Base-by-base conservation (phyloP, 2,113 vertebrate genomes). In the Nycticorax nycticorax region DNA sequence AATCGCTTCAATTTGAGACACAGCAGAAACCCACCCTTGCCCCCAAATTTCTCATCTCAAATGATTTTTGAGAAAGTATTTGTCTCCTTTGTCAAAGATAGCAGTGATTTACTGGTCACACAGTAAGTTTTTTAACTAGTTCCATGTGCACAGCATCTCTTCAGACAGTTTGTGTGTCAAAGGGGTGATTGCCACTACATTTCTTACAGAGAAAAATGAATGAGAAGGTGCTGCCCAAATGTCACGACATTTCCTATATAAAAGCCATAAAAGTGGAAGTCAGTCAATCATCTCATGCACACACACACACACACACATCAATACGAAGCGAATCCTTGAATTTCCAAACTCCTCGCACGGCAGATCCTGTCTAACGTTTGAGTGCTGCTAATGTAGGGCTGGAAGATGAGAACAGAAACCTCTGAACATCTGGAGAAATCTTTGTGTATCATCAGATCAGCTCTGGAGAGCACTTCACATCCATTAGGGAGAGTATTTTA, bases 1-100 rank as follows among this genome's bases (percentile, higher is more conserved):
- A 89, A 79, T 68, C 72, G 95, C 82, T 95, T 96, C 93, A 59
- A 33, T 95, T 80, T 90, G 82, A 96, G 88, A 75, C 33, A 39
- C 6, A 52, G 80, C 76, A 96, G 78, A 96, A 76, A 72, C 81
- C 62, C 66, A 85, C 62, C 48, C 71, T 69, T 93, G 94, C 62
- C 66, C 85, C 81, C 35, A 79, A 32, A 89, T 95, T 83, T 93
- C 90, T 88, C 66, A 68, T 92, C 71, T 79, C 75, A 87, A 94
- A 85, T 12, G 18, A 84, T 92, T 96, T 92, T 85, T 83, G 89
- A 92, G 85, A 75, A 81, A 76, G 87, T 60, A 50, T 76, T 89
- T 97, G 82, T 85, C 71, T 82, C n/a, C 68, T 95, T 76, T 97
- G 87, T 85, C 80, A 84, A 76, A 89, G 56, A 80, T 6, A 84